These are phyloP conservation scores for Megaustenia siamemsis DNA, from an alignment of 2,888 invertebrate genomes.

Conservation along the genomic window DNA sequence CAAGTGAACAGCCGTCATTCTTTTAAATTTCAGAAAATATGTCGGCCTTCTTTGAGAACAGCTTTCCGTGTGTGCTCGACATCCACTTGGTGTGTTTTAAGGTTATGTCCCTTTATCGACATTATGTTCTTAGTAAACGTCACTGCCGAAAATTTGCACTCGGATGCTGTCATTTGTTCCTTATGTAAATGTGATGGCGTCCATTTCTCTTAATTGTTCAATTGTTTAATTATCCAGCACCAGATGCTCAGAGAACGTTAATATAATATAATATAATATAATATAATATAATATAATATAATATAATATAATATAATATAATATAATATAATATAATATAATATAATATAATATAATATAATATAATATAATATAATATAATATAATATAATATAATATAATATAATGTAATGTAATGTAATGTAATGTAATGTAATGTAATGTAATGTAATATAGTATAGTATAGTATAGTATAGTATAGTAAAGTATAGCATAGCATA, in stretches of 20 bases:
- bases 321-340: too few species aligned
- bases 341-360: too few species aligned
- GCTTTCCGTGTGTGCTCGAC: neutral
- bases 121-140: neutral
- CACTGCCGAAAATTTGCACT: neutral
- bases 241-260: neutral
- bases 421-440: too few species aligned
- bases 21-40: neutral
- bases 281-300: too few species aligned
- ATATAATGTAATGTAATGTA: too few species aligned
- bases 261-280: too few species aligned
- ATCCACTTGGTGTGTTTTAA: neutral
- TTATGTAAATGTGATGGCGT: neutral
- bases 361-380: too few species aligned
- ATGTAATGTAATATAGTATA: too few species aligned
- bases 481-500: too few species aligned
- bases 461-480: too few species aligned
- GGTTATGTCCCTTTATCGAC: neutral
- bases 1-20: neutral
- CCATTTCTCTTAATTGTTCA: neutral
- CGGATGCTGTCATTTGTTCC: neutral
- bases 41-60: neutral
- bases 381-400: too few species aligned
- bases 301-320: too few species aligned
- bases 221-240: neutral